Percentiles rank a stretch among this genome's conserved stretches.
Evolutionary conservation across 1,140 invertebrate species (phyloP).

Genomic region (Pogonomyrmex barbatus): DNA sequence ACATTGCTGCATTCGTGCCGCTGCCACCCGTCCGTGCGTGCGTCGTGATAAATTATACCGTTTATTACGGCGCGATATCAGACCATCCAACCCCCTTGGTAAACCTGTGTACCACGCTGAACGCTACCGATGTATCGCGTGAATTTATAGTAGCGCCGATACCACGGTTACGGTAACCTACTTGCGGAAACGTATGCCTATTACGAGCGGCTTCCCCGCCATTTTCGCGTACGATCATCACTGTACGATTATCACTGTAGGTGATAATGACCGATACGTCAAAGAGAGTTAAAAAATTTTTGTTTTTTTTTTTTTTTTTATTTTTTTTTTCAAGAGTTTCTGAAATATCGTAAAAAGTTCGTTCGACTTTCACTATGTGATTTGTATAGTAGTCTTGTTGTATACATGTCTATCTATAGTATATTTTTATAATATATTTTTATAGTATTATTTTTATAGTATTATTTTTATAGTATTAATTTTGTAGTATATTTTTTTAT

Average conservation of each 20-base stretch:
- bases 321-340: background rate
- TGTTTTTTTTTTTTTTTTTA: too few species aligned
- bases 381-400: too few species aligned
- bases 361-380: background rate
- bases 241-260: too few species aligned
- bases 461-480: too few species aligned
- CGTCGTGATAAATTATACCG: slow-evolving; percentile 63
- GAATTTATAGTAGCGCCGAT: slow-evolving; percentile 66
- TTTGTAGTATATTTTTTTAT: too few species aligned
- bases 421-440: too few species aligned
- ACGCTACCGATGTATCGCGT: slow-evolving; percentile 51
- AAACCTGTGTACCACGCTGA: slow-evolving; percentile 51
- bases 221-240: slow-evolving; percentile 25
- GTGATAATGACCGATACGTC: background rate
- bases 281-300: slow-evolving; percentile 22
- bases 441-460: too few species aligned
- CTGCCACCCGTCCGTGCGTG: slow-evolving; percentile 35
- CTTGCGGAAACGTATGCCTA: slow-evolving; percentile 52
- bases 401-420: too few species aligned
- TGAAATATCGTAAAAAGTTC: background rate
- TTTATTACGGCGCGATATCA: slow-evolving; percentile 62
- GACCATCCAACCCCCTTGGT: slow-evolving; percentile 21
- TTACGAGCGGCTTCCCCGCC: background rate
- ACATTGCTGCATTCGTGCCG: slow-evolving; percentile 65
- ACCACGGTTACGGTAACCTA: slow-evolving; percentile 60